These are phyloP conservation scores for Drosophila hamatofila DNA, from an alignment of 2,888 invertebrate genomes.

Conservation along the genomic window DNA sequence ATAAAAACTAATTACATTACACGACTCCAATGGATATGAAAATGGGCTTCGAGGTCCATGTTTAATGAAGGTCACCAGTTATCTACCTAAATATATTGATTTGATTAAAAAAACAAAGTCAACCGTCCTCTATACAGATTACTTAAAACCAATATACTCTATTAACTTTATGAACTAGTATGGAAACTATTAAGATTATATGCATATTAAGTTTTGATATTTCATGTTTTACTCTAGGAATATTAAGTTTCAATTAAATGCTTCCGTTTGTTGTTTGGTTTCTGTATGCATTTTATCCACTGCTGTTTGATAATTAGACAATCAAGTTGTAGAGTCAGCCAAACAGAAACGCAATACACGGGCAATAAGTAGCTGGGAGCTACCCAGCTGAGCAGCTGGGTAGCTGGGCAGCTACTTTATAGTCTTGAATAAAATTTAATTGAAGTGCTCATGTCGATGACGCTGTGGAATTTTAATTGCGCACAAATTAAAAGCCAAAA, in stretches of 20 bases:
- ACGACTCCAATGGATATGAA: background rate
- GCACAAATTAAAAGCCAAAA: constrained; percentile 40
- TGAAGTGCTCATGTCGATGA: constrained; percentile 46
- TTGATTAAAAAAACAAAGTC: too few species aligned
- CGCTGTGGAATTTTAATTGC: constrained; percentile 44
- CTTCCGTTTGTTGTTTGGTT: background rate
- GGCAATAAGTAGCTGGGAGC: background rate
- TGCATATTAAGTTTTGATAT: background rate
- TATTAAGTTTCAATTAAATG: background rate
- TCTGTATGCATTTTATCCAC: background rate
- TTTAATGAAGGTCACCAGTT: background rate
- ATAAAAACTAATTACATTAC: background rate
- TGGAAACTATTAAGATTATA: too few species aligned
- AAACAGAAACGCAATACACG: constrained; percentile 27
- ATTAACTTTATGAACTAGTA: too few species aligned
- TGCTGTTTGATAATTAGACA: constrained; percentile 22
- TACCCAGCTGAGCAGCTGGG: background rate
- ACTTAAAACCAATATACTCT: too few species aligned
- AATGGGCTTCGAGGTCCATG: background rate
- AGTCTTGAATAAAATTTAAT: constrained; percentile 41
- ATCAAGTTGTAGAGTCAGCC: constrained; percentile 18
- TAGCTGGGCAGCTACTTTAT: background rate
- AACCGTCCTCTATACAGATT: too few species aligned
- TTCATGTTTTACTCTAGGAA: background rate
- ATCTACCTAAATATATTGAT: too few species aligned